Evolutionary conservation across 2,113 vertebrate genomes (phyloP).

Genomic region (Saccopteryx bilineata): DNA sequence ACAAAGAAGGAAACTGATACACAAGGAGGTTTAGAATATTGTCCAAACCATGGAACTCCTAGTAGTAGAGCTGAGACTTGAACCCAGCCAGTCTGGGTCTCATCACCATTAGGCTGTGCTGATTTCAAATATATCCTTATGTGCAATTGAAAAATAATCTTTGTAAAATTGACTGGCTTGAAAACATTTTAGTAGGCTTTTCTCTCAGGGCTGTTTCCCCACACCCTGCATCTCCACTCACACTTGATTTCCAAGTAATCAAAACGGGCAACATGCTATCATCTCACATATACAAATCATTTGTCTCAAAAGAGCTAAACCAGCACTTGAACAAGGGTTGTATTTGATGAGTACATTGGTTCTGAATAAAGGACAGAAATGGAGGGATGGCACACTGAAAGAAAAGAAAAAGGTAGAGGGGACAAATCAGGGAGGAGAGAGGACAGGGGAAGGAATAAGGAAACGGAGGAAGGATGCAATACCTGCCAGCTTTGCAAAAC

Average conservation of each 20-base stretch:
- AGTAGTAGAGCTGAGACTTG: not conserved
- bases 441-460: not conserved
- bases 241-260: not conserved
- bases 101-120: not conserved
- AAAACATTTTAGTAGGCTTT: not conserved
- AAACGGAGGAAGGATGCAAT: not conserved
- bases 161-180: not conserved
- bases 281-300: not conserved
- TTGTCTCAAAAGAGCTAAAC: not conserved
- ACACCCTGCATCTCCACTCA: not conserved
- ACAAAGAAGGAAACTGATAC: not conserved
- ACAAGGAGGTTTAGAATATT: not conserved
- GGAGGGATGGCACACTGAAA: not conserved
- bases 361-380: constrained; percentile 22
- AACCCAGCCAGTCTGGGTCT: not conserved
- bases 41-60: not conserved
- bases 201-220: not conserved
- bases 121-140: not conserved
- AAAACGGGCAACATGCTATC: not conserved
- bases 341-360: not conserved
- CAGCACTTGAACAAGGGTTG: not conserved
- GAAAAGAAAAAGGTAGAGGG: not conserved
- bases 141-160: not conserved
- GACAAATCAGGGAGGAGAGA: not conserved
- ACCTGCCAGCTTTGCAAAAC: not conserved